Evolutionary conservation across 2,797 vertebrate genomes (phyloP).

Genomic region (Anguilla obscura): DNA sequence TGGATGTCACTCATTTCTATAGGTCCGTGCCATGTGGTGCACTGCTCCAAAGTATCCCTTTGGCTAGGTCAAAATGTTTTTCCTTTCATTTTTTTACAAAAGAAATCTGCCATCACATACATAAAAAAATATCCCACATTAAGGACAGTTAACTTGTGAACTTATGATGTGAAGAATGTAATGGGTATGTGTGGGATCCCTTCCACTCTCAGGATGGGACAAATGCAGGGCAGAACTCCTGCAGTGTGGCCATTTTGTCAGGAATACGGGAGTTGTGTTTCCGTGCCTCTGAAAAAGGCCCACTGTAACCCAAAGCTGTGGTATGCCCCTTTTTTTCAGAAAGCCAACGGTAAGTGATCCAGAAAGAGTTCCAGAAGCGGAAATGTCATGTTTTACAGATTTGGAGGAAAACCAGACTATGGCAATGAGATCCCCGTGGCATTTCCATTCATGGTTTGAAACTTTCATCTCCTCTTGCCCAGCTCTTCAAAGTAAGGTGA

Average conservation of each 20-base stretch:
- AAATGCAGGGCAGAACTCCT: background rate
- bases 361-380: slow-evolving; percentile 32
- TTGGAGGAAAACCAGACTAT: slow-evolving; percentile 35
- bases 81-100: background rate
- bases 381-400: slow-evolving; percentile 41
- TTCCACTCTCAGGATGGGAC: background rate
- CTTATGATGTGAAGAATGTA: background rate
- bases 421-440: slow-evolving; percentile 35
- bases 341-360: slow-evolving; percentile 24
- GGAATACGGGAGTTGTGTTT: slow-evolving; percentile 38
- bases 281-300: slow-evolving; percentile 46
- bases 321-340: slow-evolving; percentile 25
- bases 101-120: background rate
- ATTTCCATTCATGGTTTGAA: slow-evolving; percentile 39
- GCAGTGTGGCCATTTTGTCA: slow-evolving; percentile 28
- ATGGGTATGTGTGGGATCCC: background rate
- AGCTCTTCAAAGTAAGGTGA: slow-evolving; percentile 35
- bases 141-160: slow-evolving; percentile 5
- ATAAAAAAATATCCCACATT: background rate
- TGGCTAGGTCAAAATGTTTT: background rate
- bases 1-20: background rate
- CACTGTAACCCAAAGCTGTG: slow-evolving; percentile 42
- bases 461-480: slow-evolving; percentile 38
- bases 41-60: background rate
- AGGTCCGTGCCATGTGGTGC: background rate